Base-by-base conservation (phyloP, 2,888 invertebrate species). In the Caenorhabditis sp. region DNA sequence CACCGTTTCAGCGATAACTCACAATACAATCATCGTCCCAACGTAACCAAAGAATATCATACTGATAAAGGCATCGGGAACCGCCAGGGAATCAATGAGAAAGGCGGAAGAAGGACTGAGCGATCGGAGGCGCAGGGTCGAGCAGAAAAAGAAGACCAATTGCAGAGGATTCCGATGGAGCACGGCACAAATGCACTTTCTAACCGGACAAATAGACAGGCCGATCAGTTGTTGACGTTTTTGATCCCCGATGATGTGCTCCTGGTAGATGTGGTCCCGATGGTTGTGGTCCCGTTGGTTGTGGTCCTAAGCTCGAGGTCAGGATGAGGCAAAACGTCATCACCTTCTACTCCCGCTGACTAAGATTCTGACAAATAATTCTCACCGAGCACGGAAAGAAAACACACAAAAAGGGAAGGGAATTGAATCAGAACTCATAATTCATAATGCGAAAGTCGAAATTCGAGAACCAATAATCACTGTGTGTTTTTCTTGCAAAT, bases 11-110 rank as follows among this genome's bases (percentile, higher is more conserved):
- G 7, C 9, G 13, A 1, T 4, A 0, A 26, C 46, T 46, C 15
- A 59, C 59, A 59, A 46, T 15, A 59, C 46, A 17, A 46, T 59
- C 59, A 59, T 59, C 2, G 46, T 32, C 7, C 45, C 17, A 1
- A 59, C 35, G 15, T 59, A 59, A 8, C 20, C 22, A 32, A 59
- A 35, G 32, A 35, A 59, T 13, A 59, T 3, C 1, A 35, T 35
- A 11, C 46, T 46, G 8, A 35, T 9, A 5, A 59, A 35, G 8
- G 46, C 45, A 46, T 59, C 46, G 26, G 46, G 32, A 30, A 59
- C n/a, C 5, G 59, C 59, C 26, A 43, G 11, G 5, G 22, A 43
- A 8, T 22, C 43, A 22, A 22, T 43, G 22, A 43, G 43, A 22
- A 43, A 22, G 20, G 43, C 43, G 22, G 22, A 43, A 7, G 43